Evolutionary conservation across 2,888 invertebrate genomes (phyloP).

Genomic region (Anoncus sp.): DNA sequence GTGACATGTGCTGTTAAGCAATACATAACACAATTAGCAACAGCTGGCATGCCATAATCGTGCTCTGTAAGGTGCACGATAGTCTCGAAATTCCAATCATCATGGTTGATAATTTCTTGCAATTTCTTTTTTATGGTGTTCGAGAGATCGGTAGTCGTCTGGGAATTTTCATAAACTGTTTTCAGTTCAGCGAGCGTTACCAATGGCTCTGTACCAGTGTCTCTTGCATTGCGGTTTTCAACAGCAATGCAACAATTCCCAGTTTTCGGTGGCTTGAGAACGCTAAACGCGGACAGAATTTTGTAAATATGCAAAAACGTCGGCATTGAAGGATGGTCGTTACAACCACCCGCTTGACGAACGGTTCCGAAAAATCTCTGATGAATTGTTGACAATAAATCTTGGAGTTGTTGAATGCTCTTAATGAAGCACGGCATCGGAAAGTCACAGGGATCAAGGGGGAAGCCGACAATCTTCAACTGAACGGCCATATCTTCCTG

Average conservation of each 20-base stretch:
- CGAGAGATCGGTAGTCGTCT: background rate
- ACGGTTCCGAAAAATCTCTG: conserved; percentile 28
- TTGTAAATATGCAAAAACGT: conserved; percentile 21
- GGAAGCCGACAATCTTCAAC: conserved; percentile 15
- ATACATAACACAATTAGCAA: conserved; percentile 52
- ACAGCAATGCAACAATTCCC: conserved; percentile 13
- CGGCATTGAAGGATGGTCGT: conserved; percentile 24
- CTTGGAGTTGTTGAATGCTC: conserved; percentile 11
- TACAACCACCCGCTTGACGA: too few relatives aligned
- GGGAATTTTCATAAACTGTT: conserved; percentile 14
- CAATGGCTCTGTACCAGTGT: background rate
- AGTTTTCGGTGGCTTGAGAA: conserved; percentile 28
- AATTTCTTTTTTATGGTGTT: conserved; percentile 31
- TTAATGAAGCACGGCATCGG: background rate
- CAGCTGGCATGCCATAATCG: conserved; percentile 47
- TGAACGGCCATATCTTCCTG: conserved; percentile 11
- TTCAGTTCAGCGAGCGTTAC: conserved; percentile 42
- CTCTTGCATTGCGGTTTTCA: too few relatives aligned
- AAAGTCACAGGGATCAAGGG: background rate
- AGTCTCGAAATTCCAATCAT: conserved; percentile 57
- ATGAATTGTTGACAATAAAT: background rate
- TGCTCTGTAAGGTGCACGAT: conserved; percentile 34
- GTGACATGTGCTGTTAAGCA: conserved; percentile 45
- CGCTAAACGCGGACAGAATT: conserved; percentile 17
- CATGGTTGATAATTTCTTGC: conserved; percentile 28